Conservation (phyloP, 2,113 vertebrate genomes). For the Egretta garzetta region DNA sequence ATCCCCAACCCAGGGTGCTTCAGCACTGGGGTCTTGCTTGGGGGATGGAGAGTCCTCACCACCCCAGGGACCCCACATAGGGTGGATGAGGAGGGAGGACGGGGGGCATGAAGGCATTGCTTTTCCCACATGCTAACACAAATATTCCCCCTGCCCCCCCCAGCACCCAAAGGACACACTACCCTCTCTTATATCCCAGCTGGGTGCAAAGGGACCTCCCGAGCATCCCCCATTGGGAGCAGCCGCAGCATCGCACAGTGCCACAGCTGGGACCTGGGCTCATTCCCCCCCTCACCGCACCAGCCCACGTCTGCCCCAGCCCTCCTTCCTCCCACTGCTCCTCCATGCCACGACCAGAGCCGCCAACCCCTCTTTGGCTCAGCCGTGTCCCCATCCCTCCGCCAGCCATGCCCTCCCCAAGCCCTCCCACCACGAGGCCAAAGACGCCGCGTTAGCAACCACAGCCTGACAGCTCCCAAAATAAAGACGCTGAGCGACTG, state of each 20-base stretch:
- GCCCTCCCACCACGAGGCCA: neutral
- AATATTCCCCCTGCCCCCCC: too few relatives aligned
- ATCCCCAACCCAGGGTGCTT: rapidly evolving
- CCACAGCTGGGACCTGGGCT: neutral
- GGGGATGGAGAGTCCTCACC: neutral
- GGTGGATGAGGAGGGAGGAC: too few relatives aligned
- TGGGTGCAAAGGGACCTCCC: rapidly evolving
- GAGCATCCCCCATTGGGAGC: neutral
- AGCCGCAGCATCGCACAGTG: rapidly evolving
- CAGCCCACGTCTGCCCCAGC: neutral
- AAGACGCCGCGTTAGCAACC: neutral
- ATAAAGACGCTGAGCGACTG: neutral
- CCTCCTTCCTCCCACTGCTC: neutral
- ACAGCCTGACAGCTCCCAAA: neutral
- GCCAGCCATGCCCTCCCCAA: rapidly evolving
- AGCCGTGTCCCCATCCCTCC: rapidly evolving
- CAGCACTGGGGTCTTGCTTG: rapidly evolving
- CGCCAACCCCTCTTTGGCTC: rapidly evolving
- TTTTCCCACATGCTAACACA: neutral
- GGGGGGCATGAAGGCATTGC: rapidly evolving
- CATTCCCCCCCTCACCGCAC: too few relatives aligned
- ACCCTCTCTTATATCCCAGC: too few relatives aligned
- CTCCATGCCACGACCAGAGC: neutral
- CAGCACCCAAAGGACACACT: neutral
- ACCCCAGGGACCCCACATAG: rapidly evolving